Base-by-base conservation (phyloP, 1,140 invertebrate genomes). In the Aphidius gifuensis region DNA sequence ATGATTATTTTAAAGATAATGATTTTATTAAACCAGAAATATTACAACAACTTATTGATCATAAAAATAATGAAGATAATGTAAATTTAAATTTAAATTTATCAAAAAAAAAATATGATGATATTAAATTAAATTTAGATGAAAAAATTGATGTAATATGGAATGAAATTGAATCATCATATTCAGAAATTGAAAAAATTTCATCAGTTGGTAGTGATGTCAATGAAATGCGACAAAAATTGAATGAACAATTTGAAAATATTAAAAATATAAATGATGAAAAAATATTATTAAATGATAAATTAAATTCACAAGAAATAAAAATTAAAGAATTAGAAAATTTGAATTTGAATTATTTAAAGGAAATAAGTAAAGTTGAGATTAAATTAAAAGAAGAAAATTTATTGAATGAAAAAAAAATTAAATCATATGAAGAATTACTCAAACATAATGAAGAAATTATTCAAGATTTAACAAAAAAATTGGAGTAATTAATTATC, bases 321-420 rank as follows among this genome's bases (percentile, higher is more conserved):
- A 73, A 64, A 11, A 62, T 73, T n/a, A 61, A 64, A 1, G 72
- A 73, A 9, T 11, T 72, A 38, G 75, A 77, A 45, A 42, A 39
- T 0, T 55, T 32, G 4, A 32, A 32, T 32, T 32, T 4, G 1
- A 32, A 4, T 4, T 32, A 32, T 32, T 32, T 32, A 21, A 61
- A 4, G 1, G 69, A 65, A 55, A 65, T 70, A n/a, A 62, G 58
- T 38, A 66, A 71, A 42, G 9, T 76, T 42, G 71, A 75, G 39
- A 47, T 9, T 16, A 6, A 16, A 6, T 72, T 7, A 76, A 70
- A 32, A 69, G 21, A 2, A 8, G 74, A 6, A 68, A 75, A 7
- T 16, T 16, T 16, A 43, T 16, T 2, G 69, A 73, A 45, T 47
- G 23, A 32, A 32, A 32, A 32, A 3, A 32, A 32, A 32, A 32